Percentiles rank a stretch among this genome's conserved stretches.
Conservation (phyloP, 2,888 invertebrate genomes). For the Argyresthia goedartella region DNA sequence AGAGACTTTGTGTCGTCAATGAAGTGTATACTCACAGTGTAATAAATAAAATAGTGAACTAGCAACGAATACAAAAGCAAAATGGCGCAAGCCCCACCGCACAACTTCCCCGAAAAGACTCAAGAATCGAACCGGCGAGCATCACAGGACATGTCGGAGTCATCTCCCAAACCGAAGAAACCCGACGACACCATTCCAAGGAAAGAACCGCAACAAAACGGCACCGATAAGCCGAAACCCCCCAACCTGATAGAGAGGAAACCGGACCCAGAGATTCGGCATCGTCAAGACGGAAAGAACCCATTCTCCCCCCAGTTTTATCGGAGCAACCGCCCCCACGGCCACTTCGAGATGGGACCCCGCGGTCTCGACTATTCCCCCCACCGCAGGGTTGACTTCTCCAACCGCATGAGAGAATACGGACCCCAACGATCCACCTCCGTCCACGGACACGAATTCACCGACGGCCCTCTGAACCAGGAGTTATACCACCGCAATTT, state of each 20-base stretch:
- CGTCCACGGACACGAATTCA: slow-evolving; percentile 60
- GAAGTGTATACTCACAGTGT: slow-evolving; percentile 9
- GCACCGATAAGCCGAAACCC: slow-evolving; percentile 5
- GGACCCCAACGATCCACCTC: slow-evolving; percentile 60
- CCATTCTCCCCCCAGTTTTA: slow-evolving; percentile 56
- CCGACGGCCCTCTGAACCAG: slow-evolving; percentile 52
- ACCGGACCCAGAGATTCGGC: slow-evolving; percentile 16
- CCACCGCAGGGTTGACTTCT: slow-evolving; percentile 49
- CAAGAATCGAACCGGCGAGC: slow-evolving; percentile 56
- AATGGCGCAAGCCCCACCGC: slow-evolving; percentile 58
- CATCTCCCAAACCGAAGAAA: slow-evolving; percentile 21
- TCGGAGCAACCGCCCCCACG: slow-evolving; percentile 43
- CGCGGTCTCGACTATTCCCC: slow-evolving; percentile 61
- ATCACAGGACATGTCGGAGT: slow-evolving; percentile 43
- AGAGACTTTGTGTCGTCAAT: slow-evolving; percentile 1
- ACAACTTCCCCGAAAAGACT: slow-evolving; percentile 55
- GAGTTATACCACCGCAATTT: slow-evolving; percentile 51
- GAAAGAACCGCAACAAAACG: slow-evolving; percentile 35
- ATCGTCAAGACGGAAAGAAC: slow-evolving; percentile 38
- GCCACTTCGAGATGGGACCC: slow-evolving; percentile 65
- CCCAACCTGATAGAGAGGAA: neutral
- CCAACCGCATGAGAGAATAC: slow-evolving; percentile 50
- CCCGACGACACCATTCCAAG: slow-evolving; percentile 27
- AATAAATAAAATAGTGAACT: neutral
- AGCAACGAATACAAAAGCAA: slow-evolving; percentile 28